Evolutionary conservation across 1,140 invertebrate species (phyloP).

Genomic region (Pachypsylla venusta): DNA sequence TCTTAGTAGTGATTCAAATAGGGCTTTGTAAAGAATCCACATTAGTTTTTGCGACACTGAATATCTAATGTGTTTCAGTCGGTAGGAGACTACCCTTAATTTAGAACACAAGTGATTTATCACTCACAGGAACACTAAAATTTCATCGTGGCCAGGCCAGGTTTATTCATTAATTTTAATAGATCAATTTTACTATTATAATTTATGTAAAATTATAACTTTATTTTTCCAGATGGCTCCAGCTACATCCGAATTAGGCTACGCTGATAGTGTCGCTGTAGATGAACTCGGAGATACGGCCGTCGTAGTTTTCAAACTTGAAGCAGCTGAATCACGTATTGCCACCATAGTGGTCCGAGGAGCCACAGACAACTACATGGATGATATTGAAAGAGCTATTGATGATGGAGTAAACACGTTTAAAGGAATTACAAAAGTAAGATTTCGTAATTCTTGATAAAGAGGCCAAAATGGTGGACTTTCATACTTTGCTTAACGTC

Average conservation of each 20-base stretch:
- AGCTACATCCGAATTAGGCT: slow-evolving; percentile 79
- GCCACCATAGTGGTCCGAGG: slow-evolving; percentile 89
- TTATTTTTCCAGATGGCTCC: slow-evolving; percentile 46
- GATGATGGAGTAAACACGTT: slow-evolving; percentile 99
- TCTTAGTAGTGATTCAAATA: too few species aligned
- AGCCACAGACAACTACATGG: slow-evolving; percentile 96
- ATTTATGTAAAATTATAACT: too few species aligned
- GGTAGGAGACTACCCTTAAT: too few species aligned
- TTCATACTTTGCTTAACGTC: too few species aligned
- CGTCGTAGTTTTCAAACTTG: slow-evolving; percentile 79
- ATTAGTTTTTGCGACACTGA: too few species aligned
- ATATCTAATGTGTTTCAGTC: too few species aligned
- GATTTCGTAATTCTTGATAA: neutral
- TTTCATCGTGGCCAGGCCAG: too few species aligned
- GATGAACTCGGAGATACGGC: slow-evolving; percentile 93
- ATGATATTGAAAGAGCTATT: slow-evolving; percentile 94
- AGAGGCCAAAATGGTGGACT: neutral
- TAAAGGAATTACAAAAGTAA: slow-evolving; percentile 59
- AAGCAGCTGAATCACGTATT: slow-evolving; percentile 64
- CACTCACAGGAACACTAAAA: too few species aligned
- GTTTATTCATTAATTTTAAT: too few species aligned
- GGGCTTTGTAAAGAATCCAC: too few species aligned
- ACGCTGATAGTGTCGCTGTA: slow-evolving; percentile 79
- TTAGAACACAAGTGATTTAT: too few species aligned
- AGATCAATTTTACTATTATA: too few species aligned